Percentiles rank a stretch among this genome's conserved stretches.
These are phyloP conservation scores for Ascidia mentula DNA, from an alignment of 23 tunicate genomes.

Conservation along the genomic window DNA sequence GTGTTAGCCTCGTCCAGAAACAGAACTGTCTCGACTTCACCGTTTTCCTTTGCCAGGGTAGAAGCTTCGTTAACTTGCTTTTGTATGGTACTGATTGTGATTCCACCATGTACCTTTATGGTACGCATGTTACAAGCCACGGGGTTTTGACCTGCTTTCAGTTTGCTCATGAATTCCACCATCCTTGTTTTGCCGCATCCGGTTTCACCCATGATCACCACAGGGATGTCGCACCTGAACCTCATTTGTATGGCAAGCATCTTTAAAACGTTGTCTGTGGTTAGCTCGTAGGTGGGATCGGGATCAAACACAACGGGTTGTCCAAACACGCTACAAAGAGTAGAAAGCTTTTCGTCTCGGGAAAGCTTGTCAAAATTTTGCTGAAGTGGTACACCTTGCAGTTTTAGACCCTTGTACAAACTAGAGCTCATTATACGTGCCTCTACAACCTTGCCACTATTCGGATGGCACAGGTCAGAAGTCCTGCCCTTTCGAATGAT, in stretches of 20 bases:
- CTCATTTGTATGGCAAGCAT: slow-evolving; percentile 76
- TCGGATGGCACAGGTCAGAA: slow-evolving; percentile 47
- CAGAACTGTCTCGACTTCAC: slow-evolving; percentile 31
- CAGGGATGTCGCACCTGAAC: slow-evolving; percentile 66
- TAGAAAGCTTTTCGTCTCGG: slow-evolving; percentile 34
- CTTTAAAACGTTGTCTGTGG: slow-evolving; percentile 79
- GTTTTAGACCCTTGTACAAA: slow-evolving; percentile 25
- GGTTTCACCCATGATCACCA: slow-evolving; percentile 78
- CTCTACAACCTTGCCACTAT: slow-evolving; percentile 29
- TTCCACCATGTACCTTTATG: slow-evolving; percentile 75
- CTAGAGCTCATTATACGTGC: slow-evolving; percentile 11
- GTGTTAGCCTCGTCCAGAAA: slow-evolving; percentile 84
- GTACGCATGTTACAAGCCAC: slow-evolving; percentile 21
- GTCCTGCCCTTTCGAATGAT: slow-evolving; percentile 16
- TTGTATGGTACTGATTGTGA: slow-evolving; percentile 44
- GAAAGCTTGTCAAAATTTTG: slow-evolving; percentile 38
- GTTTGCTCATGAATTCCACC: slow-evolving; percentile 74
- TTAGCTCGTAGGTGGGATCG: slow-evolving; percentile 65
- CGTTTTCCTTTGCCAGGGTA: slow-evolving; percentile 21
- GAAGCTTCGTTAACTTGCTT: slow-evolving; percentile 33
- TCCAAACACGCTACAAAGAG: slow-evolving; percentile 49
- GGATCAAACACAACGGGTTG: slow-evolving; percentile 31
- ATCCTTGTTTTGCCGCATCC: slow-evolving; percentile 84
- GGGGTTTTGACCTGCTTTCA: slow-evolving; percentile 36
- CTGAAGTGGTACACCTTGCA: slow-evolving; percentile 19